Base-by-base conservation (phyloP, 1,140 invertebrate species). In the Trissolcus basalis region DNA sequence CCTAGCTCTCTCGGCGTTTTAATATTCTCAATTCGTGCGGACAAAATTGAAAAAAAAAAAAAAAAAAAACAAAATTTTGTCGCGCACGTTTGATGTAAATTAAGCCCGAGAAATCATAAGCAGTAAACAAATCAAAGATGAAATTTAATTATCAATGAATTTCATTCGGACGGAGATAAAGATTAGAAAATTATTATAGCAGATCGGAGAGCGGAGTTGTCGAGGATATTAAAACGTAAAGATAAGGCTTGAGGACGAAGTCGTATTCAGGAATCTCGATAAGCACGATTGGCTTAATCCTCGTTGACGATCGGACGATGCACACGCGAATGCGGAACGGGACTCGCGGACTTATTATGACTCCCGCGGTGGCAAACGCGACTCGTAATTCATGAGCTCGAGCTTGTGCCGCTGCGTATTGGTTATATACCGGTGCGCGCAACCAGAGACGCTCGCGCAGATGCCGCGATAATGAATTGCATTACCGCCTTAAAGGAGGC, bases 391-490 rank as follows among this genome's bases (percentile, higher is more conserved):
- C 73, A 76, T 76, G 73, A 59, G 73, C 47, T 63, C 43, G 53
- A n/a, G n/a, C 32, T 13, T 49, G 35, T 54, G 19, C 2, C 39
- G 64, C 59, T 11, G 59, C 65, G 65, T 76, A 70, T 70, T 49
- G 73, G 65, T n/a, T n/a, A n/a, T n/a, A n/a, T n/a, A n/a, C n/a
- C 64, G 59, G 64, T 69, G 60, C 59, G 64, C 59, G 48, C 67
- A 49, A 11, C 13, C 44, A 32, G 27, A 43, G 47, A 54, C 36
- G 53, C 44, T 50, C 55, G 41, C 55, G 44, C 65, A 56, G 70
- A 78, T 78, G 50, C 60, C 58, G 59, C 77, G 67, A 78, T 78
- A 78, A 74, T 71, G 77, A 75, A 78, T 78, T 68, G 77, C 63
- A 54, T 74, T 67, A 55, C 50, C 58, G 50, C 61, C 39, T 71